Evolutionary conservation across 2,888 invertebrate genomes (phyloP), one percentile per base, ranked within the genome.

Genomic region (Tinea trinotella): DNA sequence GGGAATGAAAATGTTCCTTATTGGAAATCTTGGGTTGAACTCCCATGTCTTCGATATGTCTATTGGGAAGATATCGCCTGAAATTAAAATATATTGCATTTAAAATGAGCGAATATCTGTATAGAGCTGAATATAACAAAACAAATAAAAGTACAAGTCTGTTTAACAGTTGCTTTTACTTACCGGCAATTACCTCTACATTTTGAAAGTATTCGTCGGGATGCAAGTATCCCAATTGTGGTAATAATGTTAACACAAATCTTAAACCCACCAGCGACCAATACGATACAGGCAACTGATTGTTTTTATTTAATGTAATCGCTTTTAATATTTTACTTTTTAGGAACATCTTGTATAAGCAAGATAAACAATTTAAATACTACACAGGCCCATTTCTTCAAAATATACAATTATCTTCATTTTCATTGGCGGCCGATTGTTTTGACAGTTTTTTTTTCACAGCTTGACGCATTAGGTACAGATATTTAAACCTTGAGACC

Each of bases 181-280:
- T 79, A 96, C 97, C 96, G 63, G 94, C 93, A 62, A 96, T 88
- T 55, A 96, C 90, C 88, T 98, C 98, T 9, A 94, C 87, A 20
- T 95, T 93, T 75, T 98, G 98, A 71, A 97, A 97, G 76, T 93
- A 97, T 76, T 98, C 98, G 80, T 98, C 98, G 0, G 98, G 98
- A 78, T 98, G 98, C 62, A 98, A 93, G 69, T 98, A 98, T 50
- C 97, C 97, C 54, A 87, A 88, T 79, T 97, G 97, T 20, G 95
- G 94, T 56, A 93, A 65, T 56, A 94, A 73, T n/a, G 93, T 92
- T 40, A 95, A 71, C 20, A 89, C 62, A 62, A 95, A 78, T 64
- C 95, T 87, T 24, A 92, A 65, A 24, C 75, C 65, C 6, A 89
- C 91, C 40, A 94, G 81, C 55, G 90, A 72, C 86, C 91, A 90